Percentiles rank a stretch among this genome's conserved stretches.
These are phyloP conservation scores for Drosophila ironensis DNA, from an alignment of 1,140 invertebrate species.

Conservation along the genomic window DNA sequence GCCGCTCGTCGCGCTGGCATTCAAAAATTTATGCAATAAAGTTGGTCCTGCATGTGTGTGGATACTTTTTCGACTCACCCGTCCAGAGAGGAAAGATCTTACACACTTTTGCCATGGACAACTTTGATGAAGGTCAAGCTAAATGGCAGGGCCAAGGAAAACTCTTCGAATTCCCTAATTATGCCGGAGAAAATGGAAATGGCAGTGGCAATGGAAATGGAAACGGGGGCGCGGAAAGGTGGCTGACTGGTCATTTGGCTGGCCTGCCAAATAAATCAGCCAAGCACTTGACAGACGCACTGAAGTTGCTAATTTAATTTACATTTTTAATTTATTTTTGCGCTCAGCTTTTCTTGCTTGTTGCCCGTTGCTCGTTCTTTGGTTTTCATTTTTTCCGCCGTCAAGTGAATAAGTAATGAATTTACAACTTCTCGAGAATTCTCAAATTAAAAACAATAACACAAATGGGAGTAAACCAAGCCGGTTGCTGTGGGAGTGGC, in stretches of 20 bases:
- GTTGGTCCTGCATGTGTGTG: slow-evolving; percentile 34
- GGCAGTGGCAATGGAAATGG: background rate
- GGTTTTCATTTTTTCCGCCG: slow-evolving; percentile 47
- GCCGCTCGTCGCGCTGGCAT: slow-evolving; percentile 32
- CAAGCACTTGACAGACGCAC: slow-evolving; percentile 77
- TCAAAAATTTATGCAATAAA: slow-evolving; percentile 79
- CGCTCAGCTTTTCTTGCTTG: slow-evolving; percentile 23
- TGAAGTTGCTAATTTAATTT: slow-evolving; percentile 81
- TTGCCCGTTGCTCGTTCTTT: slow-evolving; percentile 5
- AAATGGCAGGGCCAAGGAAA: slow-evolving; percentile 4
- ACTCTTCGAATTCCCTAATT: slow-evolving; percentile 40
- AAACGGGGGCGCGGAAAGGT: background rate
- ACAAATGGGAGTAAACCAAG: slow-evolving; percentile 59
- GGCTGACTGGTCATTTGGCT: slow-evolving; percentile 36
- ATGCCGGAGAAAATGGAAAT: background rate
- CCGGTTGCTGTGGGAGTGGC: slow-evolving; percentile 15
- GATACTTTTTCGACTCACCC: slow-evolving; percentile 24
- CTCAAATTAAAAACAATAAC: slow-evolving; percentile 81
- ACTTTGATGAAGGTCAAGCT: slow-evolving; percentile 56
- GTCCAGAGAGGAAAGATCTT: slow-evolving; percentile 33
- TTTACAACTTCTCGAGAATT: slow-evolving; percentile 80
- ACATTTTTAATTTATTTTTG: slow-evolving; percentile 79
- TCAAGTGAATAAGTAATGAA: slow-evolving; percentile 81
- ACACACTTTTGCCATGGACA: slow-evolving; percentile 37
- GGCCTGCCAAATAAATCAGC: slow-evolving; percentile 75